Evolutionary conservation across 1,140 invertebrate species (phyloP), one percentile per base, ranked within the genome.

Genomic region (Bactericera cockerelli): DNA sequence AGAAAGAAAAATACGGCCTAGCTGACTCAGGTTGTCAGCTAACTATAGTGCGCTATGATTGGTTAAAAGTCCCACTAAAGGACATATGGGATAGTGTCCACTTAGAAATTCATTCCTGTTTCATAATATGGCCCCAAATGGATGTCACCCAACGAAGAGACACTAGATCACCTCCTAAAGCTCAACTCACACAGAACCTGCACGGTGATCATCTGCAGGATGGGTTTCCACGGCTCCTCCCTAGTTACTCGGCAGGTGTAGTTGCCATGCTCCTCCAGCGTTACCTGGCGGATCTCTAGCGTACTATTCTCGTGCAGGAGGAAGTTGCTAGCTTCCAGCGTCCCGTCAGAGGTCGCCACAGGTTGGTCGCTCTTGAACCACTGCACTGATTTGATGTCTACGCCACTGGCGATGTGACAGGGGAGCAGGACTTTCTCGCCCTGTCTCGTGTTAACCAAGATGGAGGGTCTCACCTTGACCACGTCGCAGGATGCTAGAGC

Each of bases 181-280:
- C n/a, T 19, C 3, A 22, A 75, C 81, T 80, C 72, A 85, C 83
- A 81, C 68, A 84, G 76, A 26, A 89, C 85, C 77, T 86, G 78
- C 60, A 89, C 84, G 28, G 80, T 75, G 66, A 87, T 82, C 24
- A 77, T 72, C 69, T 87, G 84, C 56, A 74, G 75, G 11, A 84
- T 78, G 36, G 75, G 69, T 19, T 74, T 73, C 77, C 76, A 79
- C 16, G 77, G 74, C 38, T 72, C 69, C 1, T 79, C 76, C 53
- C 80, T 73, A 33, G 75, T 68, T 21, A 80, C 75, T 68, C 82
- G 82, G 62, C 85, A 89, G 42, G 79, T 80, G 65, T 87, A 89
- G 59, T 85, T 76, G 1, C 83, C 85, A 0, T 80, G 81, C 64
- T 89, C 84, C 13, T 73, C 70, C 0, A 78, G 71, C 53, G 76